Evolutionary conservation across 2,888 invertebrate species (phyloP).

Genomic region (Tipula vernalis): DNA sequence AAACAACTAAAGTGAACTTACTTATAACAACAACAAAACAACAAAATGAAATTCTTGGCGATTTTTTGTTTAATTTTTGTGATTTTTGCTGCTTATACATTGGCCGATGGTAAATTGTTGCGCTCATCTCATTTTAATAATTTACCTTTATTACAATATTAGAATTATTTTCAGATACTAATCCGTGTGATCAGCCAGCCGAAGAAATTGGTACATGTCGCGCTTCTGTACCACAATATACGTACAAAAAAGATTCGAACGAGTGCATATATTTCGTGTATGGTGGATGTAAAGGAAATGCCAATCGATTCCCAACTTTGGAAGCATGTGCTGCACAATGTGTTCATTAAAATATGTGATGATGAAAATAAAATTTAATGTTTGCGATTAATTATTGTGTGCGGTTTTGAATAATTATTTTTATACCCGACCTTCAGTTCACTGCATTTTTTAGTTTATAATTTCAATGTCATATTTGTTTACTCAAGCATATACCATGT

Average conservation of each 20-base stretch:
- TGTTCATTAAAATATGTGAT: constrained; percentile 18
- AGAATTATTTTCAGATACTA: background rate
- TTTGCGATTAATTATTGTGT: no score
- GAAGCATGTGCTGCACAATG: constrained; percentile 47
- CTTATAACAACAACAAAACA: no score
- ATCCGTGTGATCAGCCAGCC: background rate
- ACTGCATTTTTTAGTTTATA: no score
- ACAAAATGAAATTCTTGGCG: background rate
- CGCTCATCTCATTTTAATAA: background rate
- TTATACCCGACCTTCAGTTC: no score
- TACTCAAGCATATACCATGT: no score
- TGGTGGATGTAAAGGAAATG: background rate
- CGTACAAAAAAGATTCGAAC: background rate
- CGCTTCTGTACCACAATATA: background rate
- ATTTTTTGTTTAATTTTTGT: background rate
- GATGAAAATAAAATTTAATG: no score
- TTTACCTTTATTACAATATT: background rate
- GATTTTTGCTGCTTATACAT: background rate
- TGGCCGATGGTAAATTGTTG: background rate
- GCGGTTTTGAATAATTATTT: no score
- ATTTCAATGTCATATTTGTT: no score
- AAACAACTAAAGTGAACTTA: background rate
- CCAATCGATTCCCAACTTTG: constrained; percentile 14
- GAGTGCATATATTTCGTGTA: background rate
- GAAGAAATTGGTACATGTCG: background rate